phyloP scores from a whole-genome alignment of 1,140 invertebrate genomes.

The Drosophila trapezifrons region DNA sequence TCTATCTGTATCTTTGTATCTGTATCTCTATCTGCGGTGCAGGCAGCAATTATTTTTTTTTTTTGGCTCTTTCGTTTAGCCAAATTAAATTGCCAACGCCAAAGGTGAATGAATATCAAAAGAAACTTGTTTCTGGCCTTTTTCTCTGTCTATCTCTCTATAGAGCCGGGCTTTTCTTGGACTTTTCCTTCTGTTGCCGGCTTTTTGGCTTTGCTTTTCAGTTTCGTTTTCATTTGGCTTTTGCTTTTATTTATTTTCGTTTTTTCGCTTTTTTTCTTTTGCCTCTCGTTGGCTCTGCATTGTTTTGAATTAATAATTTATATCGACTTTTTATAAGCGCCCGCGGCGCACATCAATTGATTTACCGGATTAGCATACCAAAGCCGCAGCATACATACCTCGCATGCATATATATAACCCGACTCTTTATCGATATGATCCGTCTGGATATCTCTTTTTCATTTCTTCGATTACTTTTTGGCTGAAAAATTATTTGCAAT shows the following conservation, averaged over 20 bases:
- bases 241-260: slow-evolving; percentile 9
- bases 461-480: slow-evolving; percentile 48
- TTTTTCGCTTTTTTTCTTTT: neutral
- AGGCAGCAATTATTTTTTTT: slow-evolving; percentile 19
- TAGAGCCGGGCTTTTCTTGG: slow-evolving; percentile 14
- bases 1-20: neutral
- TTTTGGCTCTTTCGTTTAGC: slow-evolving; percentile 24
- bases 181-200: slow-evolving; percentile 41
- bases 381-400: slow-evolving; percentile 6
- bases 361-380: slow-evolving; percentile 78
- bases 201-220: slow-evolving; percentile 25
- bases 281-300: slow-evolving; percentile 46
- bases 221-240: slow-evolving; percentile 26
- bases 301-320: slow-evolving; percentile 82
- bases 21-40: neutral
- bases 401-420: slow-evolving; percentile 2
- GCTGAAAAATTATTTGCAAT: slow-evolving; percentile 78
- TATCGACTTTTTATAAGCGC: slow-evolving; percentile 77
- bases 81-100: slow-evolving; percentile 42
- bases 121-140: slow-evolving; percentile 35
- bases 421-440: slow-evolving; percentile 35
- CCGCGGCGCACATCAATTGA: slow-evolving; percentile 79
- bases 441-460: slow-evolving; percentile 39
- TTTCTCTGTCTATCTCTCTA: slow-evolving; percentile 5
- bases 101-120: slow-evolving; percentile 32